Base-by-base conservation (phyloP, 2,797 vertebrate species). In the Sebastes itinus region DNA sequence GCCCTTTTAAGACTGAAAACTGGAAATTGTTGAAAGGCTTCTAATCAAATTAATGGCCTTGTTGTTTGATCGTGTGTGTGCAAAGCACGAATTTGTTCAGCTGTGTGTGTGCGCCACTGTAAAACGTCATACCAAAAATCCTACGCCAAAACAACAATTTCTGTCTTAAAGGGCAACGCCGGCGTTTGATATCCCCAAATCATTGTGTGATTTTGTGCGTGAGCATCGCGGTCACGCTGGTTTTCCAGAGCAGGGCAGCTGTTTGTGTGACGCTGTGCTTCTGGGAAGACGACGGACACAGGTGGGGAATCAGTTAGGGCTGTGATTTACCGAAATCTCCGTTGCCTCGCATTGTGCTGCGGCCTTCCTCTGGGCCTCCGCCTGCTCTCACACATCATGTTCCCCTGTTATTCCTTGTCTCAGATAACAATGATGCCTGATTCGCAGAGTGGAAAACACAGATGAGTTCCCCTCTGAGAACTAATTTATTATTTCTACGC, bases 241-340 rank as follows among this genome's bases (percentile, higher is more conserved):
- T 88, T 90, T 94, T 91, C 81, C 85, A 86, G 74, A 73, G 28
- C 49, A 9, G 58, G 73, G 72, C 87, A 88, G 84, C 88, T 91
- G 88, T 72, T 78, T 80, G 81, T 88, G 85, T 87, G 92, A 86
- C 83, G 55, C 28, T 74, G 84, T 76, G 65, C 90, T 94, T 94
- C 89, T 92, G 88, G 89, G 89, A 92, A 93, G 89, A 89, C 78
- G 58, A 84, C 75, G 84, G 85, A 92, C 90, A 90, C 95, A 95
- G 94, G 94, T 95, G 95, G 94, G 77, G 86, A 93, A 95, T 93
- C 87, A 38, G 89, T 95, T 94, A 94, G 55, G 33, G 38, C 73
- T 9, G 88, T 91, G 93, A 94, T 95, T 96, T 95, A 94, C 87
- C 64, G 86, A 80, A 70, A 82, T 85, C 89, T 93, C 81, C 76